These are phyloP conservation scores for Periphyllus acericola DNA, from an alignment of 2,888 invertebrate species.

Conservation along the genomic window DNA sequence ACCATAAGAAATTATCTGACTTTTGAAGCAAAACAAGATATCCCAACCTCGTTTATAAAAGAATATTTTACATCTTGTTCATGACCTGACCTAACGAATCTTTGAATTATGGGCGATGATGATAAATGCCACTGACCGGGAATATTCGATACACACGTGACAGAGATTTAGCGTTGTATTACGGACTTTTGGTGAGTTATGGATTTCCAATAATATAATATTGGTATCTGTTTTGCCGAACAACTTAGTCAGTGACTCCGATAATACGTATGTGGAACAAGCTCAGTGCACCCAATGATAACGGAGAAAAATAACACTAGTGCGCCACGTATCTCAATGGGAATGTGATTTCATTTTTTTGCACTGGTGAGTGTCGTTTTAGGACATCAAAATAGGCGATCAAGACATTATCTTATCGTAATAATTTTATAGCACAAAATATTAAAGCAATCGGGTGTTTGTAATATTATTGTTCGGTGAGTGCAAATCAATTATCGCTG, in stretches of 20 bases:
- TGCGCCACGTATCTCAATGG: not conserved
- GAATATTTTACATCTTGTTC: too few relatives aligned
- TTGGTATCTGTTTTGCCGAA: not conserved
- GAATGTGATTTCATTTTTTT: not conserved
- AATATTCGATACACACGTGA: not conserved
- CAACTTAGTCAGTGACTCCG: not conserved
- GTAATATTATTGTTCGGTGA: not conserved
- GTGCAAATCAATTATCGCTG: too few relatives aligned
- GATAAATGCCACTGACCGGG: not conserved
- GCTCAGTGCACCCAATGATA: not conserved
- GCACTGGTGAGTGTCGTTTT: not conserved
- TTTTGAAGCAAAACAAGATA: too few relatives aligned
- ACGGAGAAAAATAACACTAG: not conserved
- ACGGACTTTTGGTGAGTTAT: not conserved
- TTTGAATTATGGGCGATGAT: not conserved
- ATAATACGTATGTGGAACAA: not conserved
- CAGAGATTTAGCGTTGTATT: not conserved
- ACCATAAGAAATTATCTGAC: too few relatives aligned
- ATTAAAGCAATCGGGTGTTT: not conserved
- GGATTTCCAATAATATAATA: not conserved
- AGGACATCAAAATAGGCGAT: too few relatives aligned
- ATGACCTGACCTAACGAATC: too few relatives aligned
- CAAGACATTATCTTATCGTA: too few relatives aligned
- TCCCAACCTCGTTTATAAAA: too few relatives aligned
- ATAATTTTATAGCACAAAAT: too few relatives aligned